These are phyloP conservation scores for Neomicropteryx cornuta DNA, from an alignment of 1,140 invertebrate species.

Conservation along the genomic window DNA sequence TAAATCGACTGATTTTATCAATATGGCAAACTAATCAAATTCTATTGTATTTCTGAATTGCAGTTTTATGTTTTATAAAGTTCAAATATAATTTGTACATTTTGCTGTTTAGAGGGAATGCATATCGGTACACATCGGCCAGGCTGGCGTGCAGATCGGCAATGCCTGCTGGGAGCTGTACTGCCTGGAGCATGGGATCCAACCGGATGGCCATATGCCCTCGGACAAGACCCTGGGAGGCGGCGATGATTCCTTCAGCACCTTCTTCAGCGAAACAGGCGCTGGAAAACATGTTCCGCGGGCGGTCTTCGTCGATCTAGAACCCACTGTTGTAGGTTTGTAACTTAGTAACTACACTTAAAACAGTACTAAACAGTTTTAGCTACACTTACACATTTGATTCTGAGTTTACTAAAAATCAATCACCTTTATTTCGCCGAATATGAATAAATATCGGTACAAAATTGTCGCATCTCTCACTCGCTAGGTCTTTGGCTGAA, in stretches of 20 bases:
- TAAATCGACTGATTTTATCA: no score
- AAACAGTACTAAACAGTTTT: no score
- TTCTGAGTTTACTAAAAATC: no score
- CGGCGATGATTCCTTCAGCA: constrained; percentile 70
- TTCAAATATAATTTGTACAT: constrained; percentile 2
- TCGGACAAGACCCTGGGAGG: constrained; percentile 57
- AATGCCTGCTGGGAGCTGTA: constrained; percentile 82
- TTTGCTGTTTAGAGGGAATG: constrained; percentile 64
- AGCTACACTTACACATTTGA: no score
- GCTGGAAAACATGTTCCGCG: constrained; percentile 61
- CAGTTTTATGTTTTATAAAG: neutral
- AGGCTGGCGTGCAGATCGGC: constrained; percentile 84
- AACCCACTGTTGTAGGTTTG: constrained; percentile 62
- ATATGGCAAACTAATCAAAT: neutral
- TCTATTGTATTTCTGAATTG: neutral
- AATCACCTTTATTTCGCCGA: no score
- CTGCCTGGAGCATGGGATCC: constrained; percentile 83
- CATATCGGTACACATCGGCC: constrained; percentile 79
- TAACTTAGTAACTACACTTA: neutral
- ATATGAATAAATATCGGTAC: no score
- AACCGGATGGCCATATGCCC: constrained; percentile 79
- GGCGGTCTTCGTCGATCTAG: constrained; percentile 54
- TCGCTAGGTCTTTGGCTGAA: no score
- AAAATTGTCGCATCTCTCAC: no score
- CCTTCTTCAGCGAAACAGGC: constrained; percentile 73